Evolutionary conservation across 2,888 invertebrate species (phyloP).

Genomic region (Biston betularia): DNA sequence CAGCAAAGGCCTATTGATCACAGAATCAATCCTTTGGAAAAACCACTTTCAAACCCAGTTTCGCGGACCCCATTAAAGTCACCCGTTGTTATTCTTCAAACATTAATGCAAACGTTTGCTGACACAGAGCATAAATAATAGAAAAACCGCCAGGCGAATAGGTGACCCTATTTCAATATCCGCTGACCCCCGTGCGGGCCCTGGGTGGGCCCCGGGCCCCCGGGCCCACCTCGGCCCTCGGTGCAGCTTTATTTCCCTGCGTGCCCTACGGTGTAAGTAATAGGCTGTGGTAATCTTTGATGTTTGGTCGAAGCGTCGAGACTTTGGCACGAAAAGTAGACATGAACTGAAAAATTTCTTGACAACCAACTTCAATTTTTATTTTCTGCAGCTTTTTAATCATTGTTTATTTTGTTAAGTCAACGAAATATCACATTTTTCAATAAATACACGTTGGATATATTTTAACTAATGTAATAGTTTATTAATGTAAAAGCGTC

Average conservation of each 20-base stretch:
- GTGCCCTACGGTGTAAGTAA: slow-evolving; percentile 46
- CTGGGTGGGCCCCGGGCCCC: slow-evolving; percentile 16
- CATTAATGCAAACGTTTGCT: slow-evolving; percentile 40
- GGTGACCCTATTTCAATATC: slow-evolving; percentile 48
- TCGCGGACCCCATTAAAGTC: slow-evolving; percentile 14
- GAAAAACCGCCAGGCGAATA: slow-evolving; percentile 36
- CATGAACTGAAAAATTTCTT: not conserved
- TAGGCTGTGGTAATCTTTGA: slow-evolving; percentile 45
- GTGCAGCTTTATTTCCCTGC: slow-evolving; percentile 46
- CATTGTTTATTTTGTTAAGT: no score
- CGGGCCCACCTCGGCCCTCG: slow-evolving; percentile 22
- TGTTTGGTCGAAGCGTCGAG: slow-evolving; percentile 40
- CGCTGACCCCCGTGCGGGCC: slow-evolving; percentile 35
- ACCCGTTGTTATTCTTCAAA: slow-evolving; percentile 32
- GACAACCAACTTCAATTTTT: no score
- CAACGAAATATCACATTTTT: no score
- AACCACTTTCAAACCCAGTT: slow-evolving; percentile 4
- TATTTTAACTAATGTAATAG: no score
- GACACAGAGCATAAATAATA: slow-evolving; percentile 48
- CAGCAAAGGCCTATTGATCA: not conserved
- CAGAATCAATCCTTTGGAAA: not conserved
- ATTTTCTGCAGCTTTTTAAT: no score
- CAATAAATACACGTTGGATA: no score
- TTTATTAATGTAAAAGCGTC: no score
- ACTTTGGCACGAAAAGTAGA: not conserved